A percentile compares a stretch with the other conserved stretches of the same genome.
Conservation (phyloP, 2,797 vertebrate species). For the Ispidina lecontei region DNA sequence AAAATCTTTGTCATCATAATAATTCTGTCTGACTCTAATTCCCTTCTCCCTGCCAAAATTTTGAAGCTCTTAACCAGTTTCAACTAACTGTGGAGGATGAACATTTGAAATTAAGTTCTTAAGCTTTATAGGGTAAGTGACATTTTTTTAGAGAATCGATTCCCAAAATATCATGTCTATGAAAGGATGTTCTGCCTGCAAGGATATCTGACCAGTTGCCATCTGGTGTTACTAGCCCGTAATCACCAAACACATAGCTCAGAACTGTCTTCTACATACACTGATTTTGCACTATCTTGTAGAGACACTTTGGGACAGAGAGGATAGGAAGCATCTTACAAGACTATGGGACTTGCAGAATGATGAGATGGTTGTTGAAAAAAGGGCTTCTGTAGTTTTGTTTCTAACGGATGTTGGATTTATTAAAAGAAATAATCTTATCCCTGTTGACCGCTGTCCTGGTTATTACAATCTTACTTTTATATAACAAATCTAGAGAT, state of each 20-base stretch:
- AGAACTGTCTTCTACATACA: background rate
- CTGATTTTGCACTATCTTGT: background rate
- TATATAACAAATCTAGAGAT: background rate
- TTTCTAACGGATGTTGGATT: background rate
- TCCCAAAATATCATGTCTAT: background rate
- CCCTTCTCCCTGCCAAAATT: background rate
- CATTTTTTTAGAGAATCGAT: fast-evolving
- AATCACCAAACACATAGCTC: background rate
- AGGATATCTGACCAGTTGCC: background rate
- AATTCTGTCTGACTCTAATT: background rate
- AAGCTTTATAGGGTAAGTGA: background rate
- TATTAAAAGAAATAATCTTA: background rate
- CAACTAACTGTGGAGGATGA: background rate
- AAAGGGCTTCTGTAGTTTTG: background rate
- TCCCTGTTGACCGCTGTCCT: background rate
- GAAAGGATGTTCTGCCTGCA: background rate
- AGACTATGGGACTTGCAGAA: background rate
- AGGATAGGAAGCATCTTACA: background rate
- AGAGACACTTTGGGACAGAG: background rate
- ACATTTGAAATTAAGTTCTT: background rate
- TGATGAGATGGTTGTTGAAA: background rate
- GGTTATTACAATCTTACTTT: conserved; percentile 8
- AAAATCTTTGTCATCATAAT: background rate
- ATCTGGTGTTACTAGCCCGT: background rate
- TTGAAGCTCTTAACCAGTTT: background rate